Conservation (phyloP, 2,888 invertebrate genomes). For the Pinctada fucata region DNA sequence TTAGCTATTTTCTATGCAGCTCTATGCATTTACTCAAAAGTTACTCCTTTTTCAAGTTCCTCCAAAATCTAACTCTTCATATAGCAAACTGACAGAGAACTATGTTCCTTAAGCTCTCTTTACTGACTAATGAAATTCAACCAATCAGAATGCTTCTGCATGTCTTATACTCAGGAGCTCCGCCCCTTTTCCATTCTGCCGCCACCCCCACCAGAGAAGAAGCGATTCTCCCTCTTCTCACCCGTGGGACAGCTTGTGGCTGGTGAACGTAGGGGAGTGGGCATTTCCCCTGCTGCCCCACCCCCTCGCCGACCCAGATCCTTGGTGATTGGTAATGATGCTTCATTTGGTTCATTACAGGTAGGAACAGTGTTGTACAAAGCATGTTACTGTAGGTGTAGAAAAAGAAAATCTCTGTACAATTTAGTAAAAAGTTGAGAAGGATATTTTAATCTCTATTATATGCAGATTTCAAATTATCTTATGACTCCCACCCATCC, state of each 20-base stretch:
- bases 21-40: no score
- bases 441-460: not conserved
- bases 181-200: not conserved
- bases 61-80: no score
- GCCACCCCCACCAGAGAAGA: not conserved
- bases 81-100: no score
- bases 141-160: not conserved
- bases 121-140: no score
- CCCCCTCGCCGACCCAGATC: not conserved
- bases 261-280: not conserved
- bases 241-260: not conserved
- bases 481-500: not conserved
- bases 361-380: not conserved
- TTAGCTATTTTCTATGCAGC: no score
- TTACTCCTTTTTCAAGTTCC: no score
- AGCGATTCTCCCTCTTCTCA: not conserved
- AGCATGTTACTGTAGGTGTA: no score
- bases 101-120: no score
- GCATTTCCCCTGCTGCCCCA: not conserved
- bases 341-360: not conserved
- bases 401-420: no score
- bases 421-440: no score
- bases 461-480: not conserved
- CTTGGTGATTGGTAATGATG: not conserved
- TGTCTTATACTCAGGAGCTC: not conserved